Base-by-base conservation (phyloP, 2,797 vertebrate species). In the Brachymystax lenok region DNA sequence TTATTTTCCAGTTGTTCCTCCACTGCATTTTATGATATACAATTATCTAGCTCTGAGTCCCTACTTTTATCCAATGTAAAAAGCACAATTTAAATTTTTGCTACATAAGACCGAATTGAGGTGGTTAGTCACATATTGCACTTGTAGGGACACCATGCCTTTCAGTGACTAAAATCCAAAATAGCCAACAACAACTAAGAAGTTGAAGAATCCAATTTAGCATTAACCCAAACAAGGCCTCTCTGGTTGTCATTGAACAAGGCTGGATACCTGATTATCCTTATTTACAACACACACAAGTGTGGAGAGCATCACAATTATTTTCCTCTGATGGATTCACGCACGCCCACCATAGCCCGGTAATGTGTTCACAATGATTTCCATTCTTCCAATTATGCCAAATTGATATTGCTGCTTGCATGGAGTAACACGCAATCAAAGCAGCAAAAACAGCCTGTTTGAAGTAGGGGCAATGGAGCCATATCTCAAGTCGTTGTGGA, bases 401-500 rank as follows among this genome's bases (percentile, higher is more conserved):
- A 80, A 69, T 82, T 79, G 88, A 90, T 88, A 81, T 80, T 78
- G 72, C 74, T 79, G 78, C 85, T 90, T 90, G 59, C 59, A 70
- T 76, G 51, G 75, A 80, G 77, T 72, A 86, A 86, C 86, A 80
- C 77, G 78, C 82, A 90, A 89, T 91, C 87, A 90, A 87, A 93
- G 74, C 77, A 59, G 64, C 66, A 77, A 82, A 82, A 90, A 87
- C 61, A 73, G 80, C 70, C 78, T 82, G 90, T 94, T 93, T 95
- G 91, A 92, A 93, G 92, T 89, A 84, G 83, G 88, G 92, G 88
- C 83, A 90, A 90, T 78, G 86, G 87, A 88, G 92, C 85, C 85
- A 89, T 87, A 89, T 93, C 86, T 77, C 81, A 80, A 89, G 79
- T 87, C 90, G 90, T 91, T 90, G 89, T 77, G 85, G 85, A 88